phyloP scores from a whole-genome alignment of 1,140 invertebrate genomes.

The Hirudo medicinalis region DNA sequence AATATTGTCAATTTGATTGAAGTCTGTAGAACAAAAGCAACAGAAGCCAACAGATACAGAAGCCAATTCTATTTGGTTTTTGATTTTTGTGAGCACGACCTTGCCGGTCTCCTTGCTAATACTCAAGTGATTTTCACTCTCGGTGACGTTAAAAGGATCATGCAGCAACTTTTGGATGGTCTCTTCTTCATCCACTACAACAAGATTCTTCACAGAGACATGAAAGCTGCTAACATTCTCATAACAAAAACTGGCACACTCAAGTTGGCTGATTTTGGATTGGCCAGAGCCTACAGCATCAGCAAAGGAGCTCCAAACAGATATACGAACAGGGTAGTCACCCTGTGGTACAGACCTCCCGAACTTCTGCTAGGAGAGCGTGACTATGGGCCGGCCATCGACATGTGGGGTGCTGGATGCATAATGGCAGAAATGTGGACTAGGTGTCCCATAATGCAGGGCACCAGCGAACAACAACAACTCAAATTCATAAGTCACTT shows the following conservation, averaged over 20 bases:
- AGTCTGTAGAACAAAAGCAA: constrained; percentile 83
- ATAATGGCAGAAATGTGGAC: constrained; percentile 99
- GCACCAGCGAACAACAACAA: constrained; percentile 89
- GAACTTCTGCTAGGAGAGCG: constrained; percentile 75
- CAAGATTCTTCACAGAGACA: constrained; percentile 82
- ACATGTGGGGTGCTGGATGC: constrained; percentile 95
- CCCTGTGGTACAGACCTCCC: constrained; percentile 91
- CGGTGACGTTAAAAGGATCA: constrained; percentile 92
- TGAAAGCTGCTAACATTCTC: constrained; percentile 98
- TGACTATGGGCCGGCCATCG: constrained; percentile 80
- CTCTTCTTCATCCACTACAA: constrained; percentile 93
- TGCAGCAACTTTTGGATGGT: constrained; percentile 91
- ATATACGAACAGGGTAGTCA: constrained; percentile 95
- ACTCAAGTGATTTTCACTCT: constrained; percentile 86
- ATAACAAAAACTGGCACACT: constrained; percentile 88
- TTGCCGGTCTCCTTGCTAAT: constrained; percentile 90
- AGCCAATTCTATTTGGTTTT: constrained; percentile 90
- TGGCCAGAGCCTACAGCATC: constrained; percentile 72
- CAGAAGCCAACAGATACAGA: constrained; percentile 66
- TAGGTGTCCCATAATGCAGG: constrained; percentile 60
- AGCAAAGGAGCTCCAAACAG: constrained; percentile 71
- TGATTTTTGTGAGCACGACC: constrained; percentile 97
- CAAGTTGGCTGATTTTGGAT: constrained; percentile 47
- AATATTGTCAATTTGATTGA: constrained; percentile 95
- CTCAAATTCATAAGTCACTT: constrained; percentile 84